These are phyloP conservation scores for Gobius niger DNA, from an alignment of 2,113 vertebrate species.

Conservation along the genomic window DNA sequence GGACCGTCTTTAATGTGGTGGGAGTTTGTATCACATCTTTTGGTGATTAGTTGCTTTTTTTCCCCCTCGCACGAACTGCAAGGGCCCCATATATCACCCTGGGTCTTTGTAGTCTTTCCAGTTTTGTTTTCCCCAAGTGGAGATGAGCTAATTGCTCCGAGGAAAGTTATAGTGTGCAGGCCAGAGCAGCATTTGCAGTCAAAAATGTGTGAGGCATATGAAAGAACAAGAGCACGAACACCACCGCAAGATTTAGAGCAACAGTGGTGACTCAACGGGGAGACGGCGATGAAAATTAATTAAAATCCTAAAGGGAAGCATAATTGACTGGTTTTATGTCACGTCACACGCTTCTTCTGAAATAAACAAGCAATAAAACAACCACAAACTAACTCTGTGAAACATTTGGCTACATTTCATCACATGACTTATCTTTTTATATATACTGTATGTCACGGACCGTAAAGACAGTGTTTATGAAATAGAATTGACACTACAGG, in stretches of 20 bases:
- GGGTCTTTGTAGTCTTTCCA: slow-evolving; percentile 62
- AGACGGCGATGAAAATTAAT: slow-evolving; percentile 59
- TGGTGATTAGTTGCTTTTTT: slow-evolving; percentile 56
- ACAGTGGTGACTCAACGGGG: slow-evolving; percentile 29
- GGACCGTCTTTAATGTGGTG: slow-evolving; percentile 34
- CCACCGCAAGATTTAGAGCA: slow-evolving; percentile 32
- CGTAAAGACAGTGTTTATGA: background rate
- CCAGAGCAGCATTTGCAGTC: slow-evolving; percentile 35
- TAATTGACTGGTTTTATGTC: slow-evolving; percentile 30
- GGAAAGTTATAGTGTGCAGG: slow-evolving; percentile 48
- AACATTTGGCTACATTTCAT: slow-evolving; percentile 19
- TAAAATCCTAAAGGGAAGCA: slow-evolving; percentile 43
- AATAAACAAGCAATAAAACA: slow-evolving; percentile 44
- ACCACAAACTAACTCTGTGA: slow-evolving; percentile 31
- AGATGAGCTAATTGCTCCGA: slow-evolving; percentile 65
- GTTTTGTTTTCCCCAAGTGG: slow-evolving; percentile 47
- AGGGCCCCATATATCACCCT: slow-evolving; percentile 22
- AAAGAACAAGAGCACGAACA: slow-evolving; percentile 35
- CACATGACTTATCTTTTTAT: background rate
- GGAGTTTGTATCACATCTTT: slow-evolving; percentile 65
- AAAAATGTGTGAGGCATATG: slow-evolving; percentile 71
- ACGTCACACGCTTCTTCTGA: slow-evolving; percentile 29
- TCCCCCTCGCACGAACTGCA: slow-evolving; percentile 33
- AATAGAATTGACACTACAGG: no score
- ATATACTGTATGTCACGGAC: background rate